phyloP scores from a whole-genome alignment of 2,113 vertebrate genomes.

The Festucalex cinctus region DNA sequence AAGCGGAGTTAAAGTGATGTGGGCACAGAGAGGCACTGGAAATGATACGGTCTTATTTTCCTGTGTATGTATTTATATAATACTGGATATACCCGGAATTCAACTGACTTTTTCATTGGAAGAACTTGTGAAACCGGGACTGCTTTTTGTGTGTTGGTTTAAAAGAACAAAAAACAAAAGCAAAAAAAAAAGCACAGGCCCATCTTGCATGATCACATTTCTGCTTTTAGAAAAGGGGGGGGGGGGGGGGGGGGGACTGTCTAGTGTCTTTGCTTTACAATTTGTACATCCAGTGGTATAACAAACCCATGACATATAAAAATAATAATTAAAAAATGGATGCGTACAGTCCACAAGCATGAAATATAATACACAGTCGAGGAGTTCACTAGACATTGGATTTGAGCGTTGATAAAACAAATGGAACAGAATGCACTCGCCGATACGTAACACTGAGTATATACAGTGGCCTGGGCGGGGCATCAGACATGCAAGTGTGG shows the following conservation, averaged over 20 bases:
- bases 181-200: constrained; percentile 32
- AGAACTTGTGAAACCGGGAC: constrained; percentile 42
- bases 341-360: constrained; percentile 71
- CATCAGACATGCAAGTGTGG: constrained; percentile 90
- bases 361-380: constrained; percentile 71
- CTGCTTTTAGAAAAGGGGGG: constrained; percentile 60
- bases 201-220: constrained; percentile 62
- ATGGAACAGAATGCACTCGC: constrained; percentile 75
- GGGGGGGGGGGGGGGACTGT: constrained; percentile 39
- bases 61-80: constrained; percentile 13
- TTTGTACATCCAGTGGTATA: constrained; percentile 76
- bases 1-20: constrained; percentile 69
- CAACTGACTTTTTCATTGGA: constrained; percentile 37
- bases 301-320: constrained; percentile 58
- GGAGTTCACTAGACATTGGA: constrained; percentile 61
- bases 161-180: too few relatives aligned
- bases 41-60: constrained; percentile 60
- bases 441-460: constrained; percentile 94
- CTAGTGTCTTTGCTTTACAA: constrained; percentile 70
- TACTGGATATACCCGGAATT: constrained; percentile 22
- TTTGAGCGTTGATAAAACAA: constrained; percentile 48
- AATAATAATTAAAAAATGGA: background rate
- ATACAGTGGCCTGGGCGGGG: constrained; percentile 80
- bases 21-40: constrained; percentile 69
- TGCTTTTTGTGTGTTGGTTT: background rate